Evolutionary conservation across 2,113 vertebrate genomes (phyloP).

Genomic region (Silurus meridionalis): DNA sequence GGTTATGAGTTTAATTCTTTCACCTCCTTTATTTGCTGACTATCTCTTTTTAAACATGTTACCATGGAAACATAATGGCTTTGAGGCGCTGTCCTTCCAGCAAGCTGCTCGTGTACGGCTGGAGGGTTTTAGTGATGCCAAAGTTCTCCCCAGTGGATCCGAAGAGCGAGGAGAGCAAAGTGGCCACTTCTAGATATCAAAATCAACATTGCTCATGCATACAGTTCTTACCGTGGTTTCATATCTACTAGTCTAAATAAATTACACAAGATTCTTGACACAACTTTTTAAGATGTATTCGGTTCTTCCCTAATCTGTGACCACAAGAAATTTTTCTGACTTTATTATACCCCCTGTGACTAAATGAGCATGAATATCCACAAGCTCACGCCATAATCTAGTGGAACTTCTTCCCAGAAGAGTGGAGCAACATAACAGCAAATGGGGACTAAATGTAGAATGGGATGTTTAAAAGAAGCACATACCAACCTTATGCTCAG

Average conservation of each 20-base stretch:
- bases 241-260: background rate
- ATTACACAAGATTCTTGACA: background rate
- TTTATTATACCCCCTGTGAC: too few relatives aligned
- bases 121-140: slow-evolving; percentile 70
- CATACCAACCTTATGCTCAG: too few relatives aligned
- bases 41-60: background rate
- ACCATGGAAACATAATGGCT: slow-evolving; percentile 68
- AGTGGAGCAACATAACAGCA: too few relatives aligned
- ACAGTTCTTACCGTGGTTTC: background rate
- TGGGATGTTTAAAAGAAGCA: too few relatives aligned
- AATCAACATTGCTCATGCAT: background rate
- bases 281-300: too few relatives aligned
- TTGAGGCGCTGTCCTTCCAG: slow-evolving; percentile 67
- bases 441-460: too few relatives aligned
- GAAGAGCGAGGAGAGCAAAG: slow-evolving; percentile 69
- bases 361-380: too few relatives aligned
- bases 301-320: too few relatives aligned
- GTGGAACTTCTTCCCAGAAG: too few relatives aligned
- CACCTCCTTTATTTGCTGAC: background rate
- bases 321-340: too few relatives aligned
- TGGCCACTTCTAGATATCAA: slow-evolving; percentile 63
- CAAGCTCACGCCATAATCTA: too few relatives aligned
- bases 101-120: slow-evolving; percentile 51
- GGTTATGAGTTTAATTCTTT: background rate
- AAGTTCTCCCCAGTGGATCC: slow-evolving; percentile 75